Conservation (phyloP, 2,888 invertebrate genomes). For the Girardia tigrina region DNA sequence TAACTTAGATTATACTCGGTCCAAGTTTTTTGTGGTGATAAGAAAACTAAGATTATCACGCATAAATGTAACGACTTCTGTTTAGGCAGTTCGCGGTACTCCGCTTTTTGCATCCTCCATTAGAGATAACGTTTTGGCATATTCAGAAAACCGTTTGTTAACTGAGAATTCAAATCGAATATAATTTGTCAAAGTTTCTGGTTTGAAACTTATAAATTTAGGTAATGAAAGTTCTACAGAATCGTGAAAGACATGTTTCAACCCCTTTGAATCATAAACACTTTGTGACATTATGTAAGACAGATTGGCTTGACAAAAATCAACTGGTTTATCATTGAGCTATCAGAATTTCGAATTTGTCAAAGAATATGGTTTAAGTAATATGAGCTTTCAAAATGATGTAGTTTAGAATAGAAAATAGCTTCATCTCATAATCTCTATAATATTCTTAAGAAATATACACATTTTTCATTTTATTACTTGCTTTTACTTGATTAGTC, state of each 20-base stretch:
- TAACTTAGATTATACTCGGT: constrained; percentile 61
- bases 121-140: constrained; percentile 71
- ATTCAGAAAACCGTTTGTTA: constrained; percentile 66
- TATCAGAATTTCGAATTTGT: constrained; percentile 82
- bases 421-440: too few relatives aligned
- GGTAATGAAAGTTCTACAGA: not conserved
- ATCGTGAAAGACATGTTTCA: not conserved
- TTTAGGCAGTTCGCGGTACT: constrained; percentile 84
- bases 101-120: constrained; percentile 96
- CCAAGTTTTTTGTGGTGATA: constrained; percentile 74
- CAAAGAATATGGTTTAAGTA: constrained; percentile 82
- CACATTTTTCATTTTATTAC: too few relatives aligned
- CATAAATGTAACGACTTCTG: constrained; percentile 82
- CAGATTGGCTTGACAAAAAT: constrained; percentile 76
- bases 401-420: too few relatives aligned
- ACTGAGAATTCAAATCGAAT: constrained; percentile 68
- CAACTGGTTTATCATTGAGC: constrained; percentile 71
- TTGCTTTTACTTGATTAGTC: too few relatives aligned
- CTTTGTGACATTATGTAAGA: constrained; percentile 55
- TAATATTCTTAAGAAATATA: too few relatives aligned
- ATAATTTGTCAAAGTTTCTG: constrained; percentile 32
- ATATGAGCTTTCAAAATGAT: constrained; percentile 76
- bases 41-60: constrained; percentile 68
- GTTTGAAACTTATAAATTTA: not conserved
- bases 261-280: not conserved